Evolutionary conservation across 2,113 vertebrate species (phyloP).

Genomic region (Microcebus murinus): DNA sequence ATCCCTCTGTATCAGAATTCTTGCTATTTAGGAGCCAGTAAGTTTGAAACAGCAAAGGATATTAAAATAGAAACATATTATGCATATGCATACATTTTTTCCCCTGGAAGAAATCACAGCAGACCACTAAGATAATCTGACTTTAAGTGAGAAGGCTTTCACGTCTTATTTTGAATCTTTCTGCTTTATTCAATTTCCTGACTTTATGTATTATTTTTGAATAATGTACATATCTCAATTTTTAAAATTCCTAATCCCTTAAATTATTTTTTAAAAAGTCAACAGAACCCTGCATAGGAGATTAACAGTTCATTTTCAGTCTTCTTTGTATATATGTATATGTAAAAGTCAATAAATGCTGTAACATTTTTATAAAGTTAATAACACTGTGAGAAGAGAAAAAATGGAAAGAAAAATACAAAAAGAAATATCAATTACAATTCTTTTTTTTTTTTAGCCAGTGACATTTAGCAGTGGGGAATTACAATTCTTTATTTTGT

Average conservation of each 20-base stretch:
- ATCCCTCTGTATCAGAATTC: background rate
- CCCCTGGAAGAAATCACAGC: background rate
- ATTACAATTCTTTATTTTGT: background rate
- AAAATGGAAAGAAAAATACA: background rate
- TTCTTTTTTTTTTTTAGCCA: background rate
- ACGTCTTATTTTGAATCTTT: background rate
- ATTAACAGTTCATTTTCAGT: conserved; percentile 11
- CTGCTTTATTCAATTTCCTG: background rate
- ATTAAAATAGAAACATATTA: background rate
- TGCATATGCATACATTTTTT: background rate
- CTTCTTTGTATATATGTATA: background rate
- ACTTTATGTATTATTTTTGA: background rate
- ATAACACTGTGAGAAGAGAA: background rate
- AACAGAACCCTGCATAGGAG: background rate
- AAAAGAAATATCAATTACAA: background rate
- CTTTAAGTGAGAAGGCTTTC: background rate
- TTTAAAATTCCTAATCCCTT: background rate
- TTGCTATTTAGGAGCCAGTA: background rate
- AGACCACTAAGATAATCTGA: background rate
- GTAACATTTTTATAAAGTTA: background rate
- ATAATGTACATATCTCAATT: background rate
- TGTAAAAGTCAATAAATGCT: background rate
- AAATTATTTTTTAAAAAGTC: background rate
- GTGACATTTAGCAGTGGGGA: background rate
- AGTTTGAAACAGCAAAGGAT: background rate